Percentiles rank a stretch among this genome's conserved stretches.
Evolutionary conservation across 2,888 invertebrate genomes (phyloP).

Genomic region (Epiblema foenella): DNA sequence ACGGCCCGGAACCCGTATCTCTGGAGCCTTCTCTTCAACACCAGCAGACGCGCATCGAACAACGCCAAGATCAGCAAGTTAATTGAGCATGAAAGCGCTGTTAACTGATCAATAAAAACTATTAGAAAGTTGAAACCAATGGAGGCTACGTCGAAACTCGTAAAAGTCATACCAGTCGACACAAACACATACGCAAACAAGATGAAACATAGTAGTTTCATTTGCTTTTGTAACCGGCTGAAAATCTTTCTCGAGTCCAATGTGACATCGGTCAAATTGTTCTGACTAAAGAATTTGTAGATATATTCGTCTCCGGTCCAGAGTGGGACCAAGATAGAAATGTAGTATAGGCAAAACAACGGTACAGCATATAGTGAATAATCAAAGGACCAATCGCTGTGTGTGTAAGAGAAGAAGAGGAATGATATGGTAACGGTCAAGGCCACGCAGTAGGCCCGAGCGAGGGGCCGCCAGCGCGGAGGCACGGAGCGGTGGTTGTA

Average conservation of each 20-base stretch:
- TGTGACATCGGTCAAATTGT: neutral
- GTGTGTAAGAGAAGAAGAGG: neutral
- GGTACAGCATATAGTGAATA: neutral
- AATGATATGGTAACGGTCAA: neutral
- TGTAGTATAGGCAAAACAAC: neutral
- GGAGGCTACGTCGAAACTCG: too few species aligned
- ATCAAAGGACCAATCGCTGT: neutral
- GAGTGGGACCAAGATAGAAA: neutral
- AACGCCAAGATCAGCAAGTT: neutral
- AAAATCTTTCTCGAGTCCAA: neutral
- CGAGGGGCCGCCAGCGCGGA: neutral
- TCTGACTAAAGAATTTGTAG: neutral
- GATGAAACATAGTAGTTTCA: neutral
- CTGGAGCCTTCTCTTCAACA: neutral
- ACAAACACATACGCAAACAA: too few species aligned
- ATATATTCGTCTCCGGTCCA: slow-evolving; percentile 4
- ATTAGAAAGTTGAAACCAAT: too few species aligned
- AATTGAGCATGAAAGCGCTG: neutral
- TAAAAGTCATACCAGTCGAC: too few species aligned
- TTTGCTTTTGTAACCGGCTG: neutral
- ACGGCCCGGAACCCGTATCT: slow-evolving; percentile 4
- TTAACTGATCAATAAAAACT: too few species aligned
- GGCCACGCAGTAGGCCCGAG: neutral
- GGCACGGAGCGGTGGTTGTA: neutral
- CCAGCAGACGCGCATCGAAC: neutral